phyloP scores from a whole-genome alignment of 2,888 invertebrate species.

The Serrognathus titanus region DNA sequence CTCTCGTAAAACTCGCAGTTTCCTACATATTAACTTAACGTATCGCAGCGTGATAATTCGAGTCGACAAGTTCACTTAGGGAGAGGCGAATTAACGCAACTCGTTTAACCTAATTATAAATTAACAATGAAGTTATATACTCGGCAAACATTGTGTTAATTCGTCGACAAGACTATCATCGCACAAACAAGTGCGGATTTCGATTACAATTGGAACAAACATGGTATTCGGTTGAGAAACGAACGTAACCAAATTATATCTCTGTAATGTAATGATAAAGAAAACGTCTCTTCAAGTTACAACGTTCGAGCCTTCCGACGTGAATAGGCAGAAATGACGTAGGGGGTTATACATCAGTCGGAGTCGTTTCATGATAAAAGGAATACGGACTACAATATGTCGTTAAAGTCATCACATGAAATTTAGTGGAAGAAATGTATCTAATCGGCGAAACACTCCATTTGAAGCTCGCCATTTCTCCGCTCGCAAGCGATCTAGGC shows the following conservation, averaged over 20 bases:
- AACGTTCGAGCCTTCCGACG: too few relatives aligned
- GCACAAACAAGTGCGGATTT: neutral
- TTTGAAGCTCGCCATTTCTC: constrained; percentile 3
- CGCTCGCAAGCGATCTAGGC: neutral
- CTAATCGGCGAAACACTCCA: constrained; percentile 20
- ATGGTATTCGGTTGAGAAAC: too few relatives aligned
- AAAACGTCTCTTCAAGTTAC: too few relatives aligned
- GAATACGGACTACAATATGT: constrained; percentile 14
- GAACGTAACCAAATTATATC: too few relatives aligned
- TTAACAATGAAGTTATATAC: constrained; percentile 24
- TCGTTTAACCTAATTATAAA: constrained; percentile 28
- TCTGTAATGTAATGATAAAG: too few relatives aligned
- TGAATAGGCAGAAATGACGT: too few relatives aligned
- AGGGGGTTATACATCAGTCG: too few relatives aligned
- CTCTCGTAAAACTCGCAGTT: constrained; percentile 12
- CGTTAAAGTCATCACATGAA: constrained; percentile 20
- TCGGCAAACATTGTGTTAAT: constrained; percentile 20
- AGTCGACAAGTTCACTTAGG: constrained; percentile 17
- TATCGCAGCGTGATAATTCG: constrained; percentile 10
- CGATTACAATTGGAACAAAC: too few relatives aligned
- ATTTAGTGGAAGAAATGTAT: constrained; percentile 22
- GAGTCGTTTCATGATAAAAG: too few relatives aligned
- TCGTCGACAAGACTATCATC: constrained; percentile 10
- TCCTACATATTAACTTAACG: constrained; percentile 14
- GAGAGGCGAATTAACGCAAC: constrained; percentile 24